phyloP scores from a whole-genome alignment of 1,140 invertebrate genomes.

The Lordiphosa clarofinis region DNA sequence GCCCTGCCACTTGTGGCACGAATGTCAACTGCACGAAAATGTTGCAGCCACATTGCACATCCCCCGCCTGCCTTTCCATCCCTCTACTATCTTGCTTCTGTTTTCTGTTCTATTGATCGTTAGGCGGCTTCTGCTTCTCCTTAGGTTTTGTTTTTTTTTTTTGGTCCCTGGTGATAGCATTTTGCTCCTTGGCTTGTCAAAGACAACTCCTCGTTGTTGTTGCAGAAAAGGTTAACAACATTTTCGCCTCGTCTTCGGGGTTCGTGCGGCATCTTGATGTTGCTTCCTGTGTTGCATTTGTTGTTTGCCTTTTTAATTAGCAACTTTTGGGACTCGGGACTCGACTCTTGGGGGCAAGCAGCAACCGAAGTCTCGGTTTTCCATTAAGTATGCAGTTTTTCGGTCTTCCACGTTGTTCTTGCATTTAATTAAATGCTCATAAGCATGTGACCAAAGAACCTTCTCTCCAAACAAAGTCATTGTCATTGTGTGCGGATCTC shows the following conservation, averaged over 20 bases:
- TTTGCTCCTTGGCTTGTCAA: conserved; percentile 75
- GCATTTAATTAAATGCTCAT: conserved; percentile 78
- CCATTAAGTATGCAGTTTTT: conserved; percentile 72
- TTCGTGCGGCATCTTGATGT: conserved; percentile 72
- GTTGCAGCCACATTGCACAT: conserved; percentile 52
- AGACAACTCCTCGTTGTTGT: conserved; percentile 50
- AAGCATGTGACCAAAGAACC: conserved; percentile 58
- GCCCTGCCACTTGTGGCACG: conserved; percentile 66
- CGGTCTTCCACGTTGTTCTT: conserved; percentile 63
- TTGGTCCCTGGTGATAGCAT: conserved; percentile 72
- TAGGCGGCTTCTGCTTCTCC: conserved; percentile 53
- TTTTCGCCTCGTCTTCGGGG: conserved; percentile 40
- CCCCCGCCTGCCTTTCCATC: conserved; percentile 45
- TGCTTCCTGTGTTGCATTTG: conserved; percentile 55
- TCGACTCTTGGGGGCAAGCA: conserved; percentile 25
- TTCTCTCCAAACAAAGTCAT: too few relatives aligned
- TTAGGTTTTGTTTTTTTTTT: conserved; percentile 37
- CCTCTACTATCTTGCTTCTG: conserved; percentile 31
- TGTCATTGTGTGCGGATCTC: too few relatives aligned
- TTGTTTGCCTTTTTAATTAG: conserved; percentile 76
- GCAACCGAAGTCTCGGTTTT: conserved; percentile 26
- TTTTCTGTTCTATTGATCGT: conserved; percentile 74
- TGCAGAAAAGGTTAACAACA: conserved; percentile 69
- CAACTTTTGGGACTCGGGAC: conserved; percentile 68
- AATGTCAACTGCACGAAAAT: conserved; percentile 75